phyloP scores from a whole-genome alignment of 30 jellyfish, hydroid and myxozoan species.

The Aurelia aurita complex sp. Pacific region DNA sequence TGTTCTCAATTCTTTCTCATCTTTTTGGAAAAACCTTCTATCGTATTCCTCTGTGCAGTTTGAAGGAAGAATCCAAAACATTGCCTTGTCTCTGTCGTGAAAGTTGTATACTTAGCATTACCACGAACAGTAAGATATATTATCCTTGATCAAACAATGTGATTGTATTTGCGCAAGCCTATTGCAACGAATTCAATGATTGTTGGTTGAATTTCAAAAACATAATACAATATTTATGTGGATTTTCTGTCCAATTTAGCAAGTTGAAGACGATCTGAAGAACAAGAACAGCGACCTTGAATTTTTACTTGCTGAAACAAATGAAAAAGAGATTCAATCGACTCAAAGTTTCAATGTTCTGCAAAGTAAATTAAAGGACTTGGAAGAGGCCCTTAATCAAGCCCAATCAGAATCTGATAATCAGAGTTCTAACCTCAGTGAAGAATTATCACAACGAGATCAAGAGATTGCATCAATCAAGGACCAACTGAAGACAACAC shows the following conservation, averaged over 20 bases:
- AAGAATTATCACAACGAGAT: slow-evolving; percentile 40
- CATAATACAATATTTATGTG: neutral
- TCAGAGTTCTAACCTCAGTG: slow-evolving; percentile 21
- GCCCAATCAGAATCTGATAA: slow-evolving; percentile 51
- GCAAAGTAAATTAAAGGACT: slow-evolving; percentile 43
- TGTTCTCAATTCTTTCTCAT: no score
- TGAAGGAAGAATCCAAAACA: no score
- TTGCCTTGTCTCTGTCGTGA: no score
- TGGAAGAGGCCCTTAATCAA: slow-evolving; percentile 41
- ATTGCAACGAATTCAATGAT: no score
- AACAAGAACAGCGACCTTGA: slow-evolving; percentile 62
- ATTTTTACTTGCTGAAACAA: slow-evolving; percentile 53
- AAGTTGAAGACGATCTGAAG: slow-evolving; percentile 44
- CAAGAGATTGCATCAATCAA: slow-evolving; percentile 15
- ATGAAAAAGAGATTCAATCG: slow-evolving; percentile 58
- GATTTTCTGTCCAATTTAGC: slow-evolving; percentile 15
- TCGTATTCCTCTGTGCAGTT: no score
- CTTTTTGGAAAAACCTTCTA: no score
- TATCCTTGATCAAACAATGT: no score
- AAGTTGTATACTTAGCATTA: no score
- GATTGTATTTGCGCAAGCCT: no score
- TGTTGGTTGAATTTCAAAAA: neutral
- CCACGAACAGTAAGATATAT: no score
- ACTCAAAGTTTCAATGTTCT: slow-evolving; percentile 35
- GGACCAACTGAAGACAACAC: slow-evolving; percentile 42